Base-by-base conservation (phyloP, 2,888 invertebrate species). In the Dynastes maya region DNA sequence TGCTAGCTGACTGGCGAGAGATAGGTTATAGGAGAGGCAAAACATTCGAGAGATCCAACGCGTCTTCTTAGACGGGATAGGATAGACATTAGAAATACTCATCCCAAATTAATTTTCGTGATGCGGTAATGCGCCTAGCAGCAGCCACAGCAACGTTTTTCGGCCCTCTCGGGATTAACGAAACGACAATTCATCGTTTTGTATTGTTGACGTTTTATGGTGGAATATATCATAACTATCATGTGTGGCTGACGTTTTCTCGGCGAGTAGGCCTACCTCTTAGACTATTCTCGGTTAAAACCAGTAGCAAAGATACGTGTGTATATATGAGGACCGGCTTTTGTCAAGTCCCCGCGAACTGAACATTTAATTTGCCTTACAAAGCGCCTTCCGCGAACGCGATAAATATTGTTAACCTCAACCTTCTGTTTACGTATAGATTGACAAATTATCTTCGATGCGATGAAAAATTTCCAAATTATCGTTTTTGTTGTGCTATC, bases 281-380 rank as follows among this genome's bases (percentile, higher is more conserved):
- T 58, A 55, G 27, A 67, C 65, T 67, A 68, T 68, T 9, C 49
- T 67, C 32, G 16, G 13, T 40, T n/a, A 76, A 76, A 68, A 67
- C 76, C 76, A 76, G 76, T 76, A 76, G 76, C 68, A 53, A 22
- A 13, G 40, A 58, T 29, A n/a, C 37, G n/a, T 8, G 9, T n/a
- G 55, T n/a, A 32, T 32, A 37, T 37, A 37, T 5, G 32, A 32
- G 16, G 16, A 27, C 45, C 55, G 53, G 58, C 51, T 67, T 45
- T 76, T 76, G 68, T 68, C 67, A 55, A 67, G 55, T 68, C 58
- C 8, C 8, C n/a, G 70, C 74, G 78, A 68, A 37, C 67, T 68
- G 27, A 77, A 77, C 74, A 77, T 78, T 80, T 78, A 80, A 80
- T 78, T 78, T 80, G 80, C 78, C 78, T 78, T 76, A 64, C 11